phyloP scores from a whole-genome alignment of 2,113 vertebrate species.

The Megalops atlanticus region DNA sequence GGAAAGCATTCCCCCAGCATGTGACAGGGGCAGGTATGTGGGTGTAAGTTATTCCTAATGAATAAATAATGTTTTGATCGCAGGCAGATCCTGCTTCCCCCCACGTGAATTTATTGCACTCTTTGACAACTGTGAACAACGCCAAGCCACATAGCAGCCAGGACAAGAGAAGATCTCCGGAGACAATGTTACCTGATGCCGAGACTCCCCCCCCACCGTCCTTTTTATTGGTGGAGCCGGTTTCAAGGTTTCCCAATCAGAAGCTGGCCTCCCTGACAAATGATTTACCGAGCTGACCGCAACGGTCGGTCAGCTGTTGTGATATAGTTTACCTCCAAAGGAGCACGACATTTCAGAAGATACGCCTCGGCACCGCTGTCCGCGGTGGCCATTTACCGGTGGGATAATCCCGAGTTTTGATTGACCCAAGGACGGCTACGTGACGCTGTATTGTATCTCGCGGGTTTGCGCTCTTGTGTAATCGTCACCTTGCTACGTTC shows the following conservation, averaged over 20 bases:
- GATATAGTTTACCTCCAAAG: slow-evolving; percentile 14
- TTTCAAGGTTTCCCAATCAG: slow-evolving; percentile 15
- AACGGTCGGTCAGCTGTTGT: slow-evolving; percentile 22
- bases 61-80: not conserved
- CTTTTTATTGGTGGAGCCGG: not conserved
- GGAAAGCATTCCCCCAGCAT: not conserved
- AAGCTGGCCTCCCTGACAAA: not conserved
- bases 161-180: not conserved
- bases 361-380: slow-evolving; percentile 4
- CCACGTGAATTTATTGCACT: slow-evolving; percentile 5
- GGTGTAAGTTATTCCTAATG: not conserved
- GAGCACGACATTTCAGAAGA: slow-evolving; percentile 7
- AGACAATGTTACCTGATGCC: not conserved
- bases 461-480: not conserved
- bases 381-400: slow-evolving; percentile 13
- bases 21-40: not conserved
- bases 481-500: slow-evolving; percentile 24
- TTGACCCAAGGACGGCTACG: slow-evolving; percentile 1
- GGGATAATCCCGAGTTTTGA: slow-evolving; percentile 17
- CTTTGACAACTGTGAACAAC: not conserved
- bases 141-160: not conserved
- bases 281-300: not conserved
- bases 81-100: not conserved
- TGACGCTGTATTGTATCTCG: not conserved
- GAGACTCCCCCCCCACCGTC: not conserved